Evolutionary conservation across 2,113 vertebrate genomes (phyloP).

Genomic region (Aepyceros melampus): DNA sequence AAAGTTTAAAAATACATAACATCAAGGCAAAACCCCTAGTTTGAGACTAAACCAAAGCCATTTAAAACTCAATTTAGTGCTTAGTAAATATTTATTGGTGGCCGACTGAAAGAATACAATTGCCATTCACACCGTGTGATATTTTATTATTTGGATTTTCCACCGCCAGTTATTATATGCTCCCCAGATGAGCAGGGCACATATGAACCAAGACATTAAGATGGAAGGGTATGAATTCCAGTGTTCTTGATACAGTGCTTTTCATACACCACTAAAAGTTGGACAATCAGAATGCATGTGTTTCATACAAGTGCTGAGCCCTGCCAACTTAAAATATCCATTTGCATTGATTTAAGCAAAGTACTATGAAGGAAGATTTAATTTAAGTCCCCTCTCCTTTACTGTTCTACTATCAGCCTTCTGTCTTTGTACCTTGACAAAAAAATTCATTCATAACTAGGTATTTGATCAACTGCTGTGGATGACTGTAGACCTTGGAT

Average conservation of each 20-base stretch:
- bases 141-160: neutral
- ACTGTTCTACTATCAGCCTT: neutral
- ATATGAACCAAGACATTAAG: neutral
- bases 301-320: neutral
- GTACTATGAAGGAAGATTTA: neutral
- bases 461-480: neutral
- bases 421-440: neutral
- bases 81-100: neutral
- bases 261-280: neutral
- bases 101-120: neutral
- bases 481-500: neutral
- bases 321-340: neutral
- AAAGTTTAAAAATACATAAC: conserved; percentile 19
- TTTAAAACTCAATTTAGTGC: neutral
- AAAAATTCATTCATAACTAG: neutral
- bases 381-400: neutral
- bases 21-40: conserved; percentile 10
- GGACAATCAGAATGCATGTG: neutral
- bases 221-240: neutral
- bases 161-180: neutral
- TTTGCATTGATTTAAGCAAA: neutral
- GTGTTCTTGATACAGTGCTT: neutral
- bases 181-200: neutral
- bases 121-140: neutral
- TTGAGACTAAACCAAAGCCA: neutral